Base-by-base conservation (phyloP, 2,113 vertebrate species). In the Hyla sarda region DNA sequence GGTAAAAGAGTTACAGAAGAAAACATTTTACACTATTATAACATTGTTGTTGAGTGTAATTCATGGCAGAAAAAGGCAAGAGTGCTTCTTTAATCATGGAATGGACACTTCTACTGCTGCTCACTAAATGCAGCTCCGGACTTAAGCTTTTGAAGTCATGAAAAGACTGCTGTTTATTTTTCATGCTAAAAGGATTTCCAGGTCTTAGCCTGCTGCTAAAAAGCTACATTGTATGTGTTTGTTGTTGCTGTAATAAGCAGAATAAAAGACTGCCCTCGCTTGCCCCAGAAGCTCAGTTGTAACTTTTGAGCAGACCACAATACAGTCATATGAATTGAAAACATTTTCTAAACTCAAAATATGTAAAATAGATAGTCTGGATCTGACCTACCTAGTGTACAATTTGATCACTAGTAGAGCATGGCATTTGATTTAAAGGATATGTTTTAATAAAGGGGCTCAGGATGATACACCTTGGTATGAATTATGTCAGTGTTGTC, bases 111-210 rank as follows among this genome's bases (percentile, higher is more conserved):
- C 13, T 5, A 28, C 13, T 30, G 34, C 56, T 37, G n/a, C 37
- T 28, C 17, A 3, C 58, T 81, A 58, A 81, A 60, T 62, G 45
- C 37, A 45, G 56, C 56, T 45, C 58, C 19, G 41, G 13, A 28
- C 78, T 47, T 56, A 8, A 28, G 37, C 78, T 81, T 81, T 81
- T 81, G 56, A 81, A 62, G 56, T 81, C 7, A 16, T 81, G 37
- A 58, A 65, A 81, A 81, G 56, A 47, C 56, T 47, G 78, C 78
- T 81, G 56, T 30, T 81, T 81, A 81, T 65, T 81, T 81, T 58
- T 65, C 16, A 47, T 28, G 78, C 37, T 81, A 7, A 45, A 81
- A 81, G 78, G 34, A 3, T 28, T 81, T 81, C 47, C 65, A 47
- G n/a, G n/a, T n/a, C 58, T 81, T 65, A 65, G 56, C 37, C 14